Conservation (phyloP, 2,888 invertebrate genomes). For the Stictocephala bisonia region DNA sequence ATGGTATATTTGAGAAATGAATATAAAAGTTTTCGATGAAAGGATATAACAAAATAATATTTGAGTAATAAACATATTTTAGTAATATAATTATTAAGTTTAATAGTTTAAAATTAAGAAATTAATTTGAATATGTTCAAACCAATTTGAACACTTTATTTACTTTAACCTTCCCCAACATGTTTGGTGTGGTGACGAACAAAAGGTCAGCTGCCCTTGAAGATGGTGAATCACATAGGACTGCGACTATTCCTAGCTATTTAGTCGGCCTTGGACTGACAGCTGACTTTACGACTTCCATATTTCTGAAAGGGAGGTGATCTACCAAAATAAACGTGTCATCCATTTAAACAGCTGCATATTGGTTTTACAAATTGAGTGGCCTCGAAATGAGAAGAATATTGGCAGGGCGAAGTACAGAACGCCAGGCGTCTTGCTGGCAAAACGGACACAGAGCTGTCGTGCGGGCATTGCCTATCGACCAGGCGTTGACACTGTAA, state of each 20-base stretch:
- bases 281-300: conserved; percentile 14
- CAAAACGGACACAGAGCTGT: neutral
- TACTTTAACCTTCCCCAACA: no score
- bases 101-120: no score
- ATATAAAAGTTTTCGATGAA: no score
- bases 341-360: conserved; percentile 28
- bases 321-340: conserved; percentile 25
- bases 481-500: neutral
- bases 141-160: no score
- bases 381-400: conserved; percentile 11
- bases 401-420: conserved; percentile 2
- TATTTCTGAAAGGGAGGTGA: conserved; percentile 1
- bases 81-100: no score
- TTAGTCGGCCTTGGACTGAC: neutral
- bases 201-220: no score
- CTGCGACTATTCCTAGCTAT: conserved; percentile 15
- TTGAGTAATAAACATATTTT: no score
- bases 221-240: no score
- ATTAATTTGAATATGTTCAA: no score
- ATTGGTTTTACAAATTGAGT: conserved; percentile 32
- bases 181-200: no score
- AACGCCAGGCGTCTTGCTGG: neutral
- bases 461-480: conserved; percentile 1
- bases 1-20: no score
- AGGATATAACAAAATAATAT: no score